Evolutionary conservation across 2,888 invertebrate species (phyloP).

Genomic region (Lobophora halterata): DNA sequence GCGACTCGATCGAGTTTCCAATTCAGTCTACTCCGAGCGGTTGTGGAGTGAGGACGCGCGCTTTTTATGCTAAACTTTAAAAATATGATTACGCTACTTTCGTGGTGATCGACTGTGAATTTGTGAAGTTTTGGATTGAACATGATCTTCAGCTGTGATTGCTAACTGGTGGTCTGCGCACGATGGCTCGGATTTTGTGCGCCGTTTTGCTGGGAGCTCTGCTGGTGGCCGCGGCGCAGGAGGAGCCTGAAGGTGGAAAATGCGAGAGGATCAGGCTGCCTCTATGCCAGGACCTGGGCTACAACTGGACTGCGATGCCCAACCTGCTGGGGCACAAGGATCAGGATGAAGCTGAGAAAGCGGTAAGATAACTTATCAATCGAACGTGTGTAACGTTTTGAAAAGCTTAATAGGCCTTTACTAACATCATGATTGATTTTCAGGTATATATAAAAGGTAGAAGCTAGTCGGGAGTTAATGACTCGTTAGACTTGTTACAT

Average conservation of each 20-base stretch:
- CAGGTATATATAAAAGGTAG: too few species aligned
- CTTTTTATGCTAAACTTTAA: slow-evolving; percentile 23
- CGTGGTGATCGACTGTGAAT: slow-evolving; percentile 55
- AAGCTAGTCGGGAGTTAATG: too few species aligned
- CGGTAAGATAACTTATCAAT: slow-evolving; percentile 75
- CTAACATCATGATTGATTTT: too few species aligned
- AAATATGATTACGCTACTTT: slow-evolving; percentile 61
- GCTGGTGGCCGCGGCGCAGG: slow-evolving; percentile 67
- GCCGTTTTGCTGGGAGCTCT: slow-evolving; percentile 55
- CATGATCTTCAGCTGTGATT: slow-evolving; percentile 39
- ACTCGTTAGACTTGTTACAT: slow-evolving; percentile 12
- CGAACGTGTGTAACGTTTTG: too few species aligned
- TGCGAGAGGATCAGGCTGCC: slow-evolving; percentile 91
- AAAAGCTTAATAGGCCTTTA: too few species aligned
- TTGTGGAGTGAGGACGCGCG: slow-evolving; percentile 42
- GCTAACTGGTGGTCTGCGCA: slow-evolving; percentile 44
- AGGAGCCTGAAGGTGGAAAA: slow-evolving; percentile 75
- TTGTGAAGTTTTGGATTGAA: slow-evolving; percentile 55
- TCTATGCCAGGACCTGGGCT: slow-evolving; percentile 90
- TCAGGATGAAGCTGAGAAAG: slow-evolving; percentile 90
- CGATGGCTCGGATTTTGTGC: slow-evolving; percentile 69
- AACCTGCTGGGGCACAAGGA: slow-evolving; percentile 91
- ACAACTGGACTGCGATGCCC: slow-evolving; percentile 93
- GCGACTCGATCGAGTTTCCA: slow-evolving; percentile 47
- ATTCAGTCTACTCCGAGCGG: slow-evolving; percentile 62